These are phyloP conservation scores for Sphenopsis melanotis DNA, from an alignment of 2,797 vertebrate species.

Conservation along the genomic window DNA sequence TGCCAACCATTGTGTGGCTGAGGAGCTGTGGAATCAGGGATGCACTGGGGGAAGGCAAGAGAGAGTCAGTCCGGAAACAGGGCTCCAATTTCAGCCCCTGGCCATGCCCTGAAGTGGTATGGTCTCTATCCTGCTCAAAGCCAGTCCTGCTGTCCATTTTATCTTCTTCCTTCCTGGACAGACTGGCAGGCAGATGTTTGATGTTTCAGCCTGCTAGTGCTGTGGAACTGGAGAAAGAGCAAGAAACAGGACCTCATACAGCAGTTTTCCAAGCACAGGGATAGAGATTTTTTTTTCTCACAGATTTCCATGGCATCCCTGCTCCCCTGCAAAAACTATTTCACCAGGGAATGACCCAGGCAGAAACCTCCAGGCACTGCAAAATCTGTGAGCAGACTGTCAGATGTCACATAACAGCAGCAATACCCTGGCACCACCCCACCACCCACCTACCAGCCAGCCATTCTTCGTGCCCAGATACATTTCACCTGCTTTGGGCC, in stretches of 20 bases:
- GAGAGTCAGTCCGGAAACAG: slow-evolving; percentile 76
- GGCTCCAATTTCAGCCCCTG: slow-evolving; percentile 74
- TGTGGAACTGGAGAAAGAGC: neutral
- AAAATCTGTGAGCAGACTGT: neutral
- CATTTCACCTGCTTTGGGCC: neutral
- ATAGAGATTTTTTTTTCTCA: neutral
- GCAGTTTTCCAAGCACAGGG: neutral
- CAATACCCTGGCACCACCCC: accelerated
- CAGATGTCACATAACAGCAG: neutral
- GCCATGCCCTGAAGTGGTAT: slow-evolving; percentile 61
- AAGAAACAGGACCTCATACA: neutral
- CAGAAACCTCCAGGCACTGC: neutral
- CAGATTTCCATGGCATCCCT: neutral
- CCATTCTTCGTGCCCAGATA: accelerated
- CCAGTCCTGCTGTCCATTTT: neutral
- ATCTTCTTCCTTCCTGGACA: neutral
- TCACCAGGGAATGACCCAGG: neutral
- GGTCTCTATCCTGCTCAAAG: slow-evolving; percentile 53
- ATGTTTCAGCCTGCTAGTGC: neutral
- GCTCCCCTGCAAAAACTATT: neutral
- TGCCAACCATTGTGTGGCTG: slow-evolving; percentile 74
- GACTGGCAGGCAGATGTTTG: neutral
- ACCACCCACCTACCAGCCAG: neutral
- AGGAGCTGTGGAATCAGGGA: slow-evolving; percentile 83
- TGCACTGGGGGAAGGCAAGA: slow-evolving; percentile 66